phyloP scores from a whole-genome alignment of 2,113 vertebrate genomes.

The Aldabrachelys gigantea region DNA sequence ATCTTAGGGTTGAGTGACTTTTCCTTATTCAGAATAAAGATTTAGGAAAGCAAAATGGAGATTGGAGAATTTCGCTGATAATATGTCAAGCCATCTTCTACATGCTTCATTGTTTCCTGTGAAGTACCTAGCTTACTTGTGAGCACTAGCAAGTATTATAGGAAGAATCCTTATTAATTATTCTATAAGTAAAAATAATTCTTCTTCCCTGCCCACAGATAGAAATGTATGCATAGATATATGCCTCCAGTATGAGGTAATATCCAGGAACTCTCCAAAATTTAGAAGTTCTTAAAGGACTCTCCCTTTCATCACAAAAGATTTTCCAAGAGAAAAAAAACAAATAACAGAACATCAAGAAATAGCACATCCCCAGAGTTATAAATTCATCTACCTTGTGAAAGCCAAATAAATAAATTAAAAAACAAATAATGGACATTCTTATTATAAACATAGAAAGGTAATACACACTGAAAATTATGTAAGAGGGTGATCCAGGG shows the following conservation, averaged over 20 bases:
- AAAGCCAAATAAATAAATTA: background rate
- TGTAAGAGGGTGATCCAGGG: background rate
- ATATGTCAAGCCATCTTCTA: background rate
- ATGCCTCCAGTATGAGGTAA: background rate
- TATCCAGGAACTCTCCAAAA: background rate
- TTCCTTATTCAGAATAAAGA: too few species aligned
- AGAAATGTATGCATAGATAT: background rate
- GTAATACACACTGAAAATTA: background rate
- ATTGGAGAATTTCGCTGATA: too few species aligned
- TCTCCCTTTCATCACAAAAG: background rate
- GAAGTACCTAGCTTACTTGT: background rate
- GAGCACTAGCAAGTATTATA: background rate
- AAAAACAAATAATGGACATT: background rate
- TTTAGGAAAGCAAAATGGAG: too few species aligned
- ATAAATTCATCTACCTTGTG: background rate
- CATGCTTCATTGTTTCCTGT: background rate
- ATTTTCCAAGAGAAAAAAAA: background rate
- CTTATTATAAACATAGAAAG: background rate
- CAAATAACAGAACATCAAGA: background rate
- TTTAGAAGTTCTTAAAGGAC: background rate
- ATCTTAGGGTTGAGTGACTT: too few species aligned
- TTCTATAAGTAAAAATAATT: background rate
- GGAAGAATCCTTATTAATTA: background rate
- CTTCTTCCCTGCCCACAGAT: background rate
- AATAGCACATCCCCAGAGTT: background rate